These are phyloP conservation scores for Capitulum mitella DNA, from an alignment of 2,888 invertebrate species.

Conservation along the genomic window DNA sequence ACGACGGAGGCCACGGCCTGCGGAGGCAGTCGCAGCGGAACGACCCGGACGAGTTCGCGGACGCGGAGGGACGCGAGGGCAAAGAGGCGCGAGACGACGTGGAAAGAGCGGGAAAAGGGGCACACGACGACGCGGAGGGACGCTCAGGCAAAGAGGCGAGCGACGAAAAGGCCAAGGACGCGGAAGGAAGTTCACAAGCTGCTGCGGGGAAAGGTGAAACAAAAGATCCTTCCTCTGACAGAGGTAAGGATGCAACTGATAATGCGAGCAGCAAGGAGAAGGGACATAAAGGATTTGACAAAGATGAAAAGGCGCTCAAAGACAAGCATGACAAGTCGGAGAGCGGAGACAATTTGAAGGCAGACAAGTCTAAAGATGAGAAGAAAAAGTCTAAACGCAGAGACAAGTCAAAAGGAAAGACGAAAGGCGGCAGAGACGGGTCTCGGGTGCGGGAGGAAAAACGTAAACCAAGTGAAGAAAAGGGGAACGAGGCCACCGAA, in stretches of 20 bases:
- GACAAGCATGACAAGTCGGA: no score
- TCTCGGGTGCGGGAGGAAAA: background rate
- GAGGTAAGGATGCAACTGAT: background rate
- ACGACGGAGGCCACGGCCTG: background rate
- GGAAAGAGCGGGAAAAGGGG: constrained; percentile 26
- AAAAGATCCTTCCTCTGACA: background rate
- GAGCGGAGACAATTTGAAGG: constrained; percentile 5
- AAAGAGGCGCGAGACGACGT: background rate
- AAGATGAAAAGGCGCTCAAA: no score
- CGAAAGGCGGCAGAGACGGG: constrained; percentile 12
- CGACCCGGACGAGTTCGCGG: background rate
- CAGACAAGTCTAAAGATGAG: constrained; percentile 15
- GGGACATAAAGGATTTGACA: no score
- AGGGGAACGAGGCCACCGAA: no score
- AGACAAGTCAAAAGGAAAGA: constrained; percentile 28
- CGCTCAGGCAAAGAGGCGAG: no score
- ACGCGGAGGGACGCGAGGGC: background rate
- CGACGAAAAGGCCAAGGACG: background rate
- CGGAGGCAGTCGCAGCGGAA: background rate
- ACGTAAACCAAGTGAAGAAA: background rate
- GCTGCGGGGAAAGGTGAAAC: background rate
- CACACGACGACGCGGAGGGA: no score
- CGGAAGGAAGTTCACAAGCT: background rate
- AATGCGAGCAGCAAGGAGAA: background rate
- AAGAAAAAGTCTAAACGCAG: constrained; percentile 27